Evolutionary conservation across 2,888 invertebrate genomes (phyloP), one percentile per base, ranked within the genome.

Genomic region (Oxystoma pomonae): DNA sequence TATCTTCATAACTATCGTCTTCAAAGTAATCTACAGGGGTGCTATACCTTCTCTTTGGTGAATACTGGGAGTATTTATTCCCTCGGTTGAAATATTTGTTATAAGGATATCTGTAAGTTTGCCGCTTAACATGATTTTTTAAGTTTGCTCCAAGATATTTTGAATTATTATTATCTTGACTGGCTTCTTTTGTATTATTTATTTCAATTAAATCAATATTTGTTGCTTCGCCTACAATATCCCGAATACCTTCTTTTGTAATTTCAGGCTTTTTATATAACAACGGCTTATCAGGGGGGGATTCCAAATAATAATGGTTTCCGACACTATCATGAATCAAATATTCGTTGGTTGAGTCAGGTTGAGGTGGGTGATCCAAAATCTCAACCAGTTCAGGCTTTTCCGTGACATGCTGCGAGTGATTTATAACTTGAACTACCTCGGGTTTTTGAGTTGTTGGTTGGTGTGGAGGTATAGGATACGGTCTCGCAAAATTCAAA

Each of bases 1-100:
- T 7, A n/a, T 53, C 53, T 53, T 53, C 53, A 19, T 9, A 53
- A 53, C 53, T 53, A 53, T 53, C 53, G 19, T 53, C 53, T 9
- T 19, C 53, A n/a, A 53, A 53, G n/a, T 53, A 53, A n/a, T 53
- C 53, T 16, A 19, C 17, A 53, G 53, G 16, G n/a, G 7, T 53
- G n/a, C 19, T 7, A 7, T 19, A 17, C n/a, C 53, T 53, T 53
- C 53, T 53, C 19, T 16, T 53, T 17, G 5, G 16, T 50, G 50
- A 50, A 50, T 50, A 50, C 19, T 19, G 53, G 12, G 35, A 3
- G 12, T 35, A 35, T 35, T 35, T 35, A 35, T 35, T 35, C 3
- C 12, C 12, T 35, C 35, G 35, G n/a, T n/a, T n/a, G n/a, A n/a
- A n/a, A 35, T 35, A 35, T 35, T 12, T 35, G 35, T 35, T 35